These are phyloP conservation scores for Erethizon dorsatum DNA, from an alignment of 2,797 vertebrate genomes.

Conservation along the genomic window DNA sequence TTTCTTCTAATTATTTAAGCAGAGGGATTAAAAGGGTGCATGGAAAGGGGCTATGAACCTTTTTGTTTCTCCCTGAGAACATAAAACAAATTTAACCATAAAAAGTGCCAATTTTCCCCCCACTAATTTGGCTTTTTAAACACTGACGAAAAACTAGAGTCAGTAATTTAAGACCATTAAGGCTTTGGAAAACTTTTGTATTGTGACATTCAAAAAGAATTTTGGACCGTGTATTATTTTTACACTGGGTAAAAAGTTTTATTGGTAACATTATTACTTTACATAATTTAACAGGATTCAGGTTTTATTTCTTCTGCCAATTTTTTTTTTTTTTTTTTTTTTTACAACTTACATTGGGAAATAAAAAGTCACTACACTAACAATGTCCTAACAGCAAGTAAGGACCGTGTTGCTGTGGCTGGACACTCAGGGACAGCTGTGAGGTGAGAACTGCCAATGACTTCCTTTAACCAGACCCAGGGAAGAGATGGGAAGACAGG, in stretches of 20 bases:
- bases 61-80: background rate
- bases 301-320: constrained; percentile 28
- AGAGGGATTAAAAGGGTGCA: fast-evolving
- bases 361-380: background rate
- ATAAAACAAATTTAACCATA: background rate
- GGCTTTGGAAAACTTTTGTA: background rate
- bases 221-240: constrained; percentile 40
- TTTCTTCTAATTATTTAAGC: background rate
- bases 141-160: constrained; percentile 12
- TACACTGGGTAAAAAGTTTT: background rate
- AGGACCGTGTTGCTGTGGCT: fast-evolving
- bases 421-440: fast-evolving
- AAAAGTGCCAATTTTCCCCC: background rate
- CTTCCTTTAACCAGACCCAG: background rate
- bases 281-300: constrained; percentile 61
- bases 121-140: constrained; percentile 14
- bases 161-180: background rate
- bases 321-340: background rate
- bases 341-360: background rate
- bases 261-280: constrained; percentile 51
- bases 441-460: background rate
- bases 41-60: fast-evolving
- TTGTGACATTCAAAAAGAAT: constrained; percentile 74
- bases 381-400: fast-evolving
- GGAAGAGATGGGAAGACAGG: background rate